These are phyloP conservation scores for Anastrepha obliqua DNA, from an alignment of 1,140 invertebrate genomes.

Conservation along the genomic window DNA sequence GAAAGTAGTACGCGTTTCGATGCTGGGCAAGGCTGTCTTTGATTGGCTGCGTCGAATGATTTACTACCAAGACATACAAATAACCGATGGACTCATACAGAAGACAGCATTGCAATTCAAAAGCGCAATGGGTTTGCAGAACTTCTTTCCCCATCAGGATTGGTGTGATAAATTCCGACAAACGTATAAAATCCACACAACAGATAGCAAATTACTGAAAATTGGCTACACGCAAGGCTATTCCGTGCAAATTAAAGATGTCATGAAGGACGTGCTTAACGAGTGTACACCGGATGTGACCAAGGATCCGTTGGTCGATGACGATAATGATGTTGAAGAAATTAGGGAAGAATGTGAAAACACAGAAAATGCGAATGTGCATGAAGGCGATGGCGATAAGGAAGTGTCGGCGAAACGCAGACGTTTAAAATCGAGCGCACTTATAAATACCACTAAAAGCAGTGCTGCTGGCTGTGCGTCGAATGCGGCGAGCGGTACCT, in stretches of 20 bases:
- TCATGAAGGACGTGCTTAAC: constrained; percentile 68
- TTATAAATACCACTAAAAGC: background rate
- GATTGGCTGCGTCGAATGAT: constrained; percentile 73
- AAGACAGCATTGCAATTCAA: constrained; percentile 72
- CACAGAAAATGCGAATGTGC: background rate
- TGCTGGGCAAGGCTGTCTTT: constrained; percentile 70
- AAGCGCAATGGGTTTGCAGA: constrained; percentile 67
- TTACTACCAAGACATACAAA: constrained; percentile 71
- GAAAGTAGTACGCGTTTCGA: constrained; percentile 68
- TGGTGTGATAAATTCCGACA: constrained; percentile 71
- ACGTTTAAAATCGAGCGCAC: background rate
- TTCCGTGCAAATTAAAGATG: constrained; percentile 71
- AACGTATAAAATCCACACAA: constrained; percentile 66
- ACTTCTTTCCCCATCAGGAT: constrained; percentile 71
- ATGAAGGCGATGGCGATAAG: constrained; percentile 30
- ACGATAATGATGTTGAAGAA: constrained; percentile 61
- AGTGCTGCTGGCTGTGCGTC: constrained; percentile 10
- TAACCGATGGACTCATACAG: constrained; percentile 69
- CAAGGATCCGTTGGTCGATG: constrained; percentile 59
- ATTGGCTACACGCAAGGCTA: constrained; percentile 68
- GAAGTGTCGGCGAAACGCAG: constrained; percentile 55
- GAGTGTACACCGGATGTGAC: constrained; percentile 58
- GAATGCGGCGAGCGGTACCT: background rate
- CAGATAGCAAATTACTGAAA: constrained; percentile 65
- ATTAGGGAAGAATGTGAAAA: constrained; percentile 13